Percentiles rank a stretch among this genome's conserved stretches.
phyloP scores from a whole-genome alignment of 2,113 vertebrate species.

The Thamnophis sirtalis region DNA sequence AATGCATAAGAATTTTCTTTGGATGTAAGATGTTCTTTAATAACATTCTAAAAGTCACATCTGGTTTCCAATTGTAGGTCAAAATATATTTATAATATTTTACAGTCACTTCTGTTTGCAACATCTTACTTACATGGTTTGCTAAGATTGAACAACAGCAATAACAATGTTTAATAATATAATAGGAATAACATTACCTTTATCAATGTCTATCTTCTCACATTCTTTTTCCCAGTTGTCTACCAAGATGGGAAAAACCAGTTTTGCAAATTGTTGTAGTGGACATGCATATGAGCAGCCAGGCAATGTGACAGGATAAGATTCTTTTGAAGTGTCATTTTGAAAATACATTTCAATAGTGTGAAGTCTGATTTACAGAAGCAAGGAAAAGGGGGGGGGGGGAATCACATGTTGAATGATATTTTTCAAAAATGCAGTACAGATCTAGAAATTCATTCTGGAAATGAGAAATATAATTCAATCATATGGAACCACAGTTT shows the following conservation, averaged over 20 bases:
- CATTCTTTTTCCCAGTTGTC: constrained; percentile 77
- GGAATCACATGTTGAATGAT: not conserved
- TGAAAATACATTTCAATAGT: constrained; percentile 81
- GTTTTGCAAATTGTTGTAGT: constrained; percentile 69
- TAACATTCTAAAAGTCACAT: not conserved
- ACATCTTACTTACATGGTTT: not conserved
- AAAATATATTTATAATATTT: not conserved
- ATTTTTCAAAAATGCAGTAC: not conserved
- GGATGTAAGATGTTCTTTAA: not conserved
- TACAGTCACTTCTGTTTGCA: not conserved
- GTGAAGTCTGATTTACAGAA: constrained; percentile 64
- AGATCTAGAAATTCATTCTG: not conserved
- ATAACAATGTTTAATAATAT: not conserved
- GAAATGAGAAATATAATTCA: not conserved
- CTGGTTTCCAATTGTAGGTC: not conserved
- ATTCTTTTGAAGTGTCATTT: constrained; percentile 72
- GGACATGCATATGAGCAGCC: constrained; percentile 80
- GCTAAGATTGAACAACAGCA: not conserved
- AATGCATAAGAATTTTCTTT: not conserved
- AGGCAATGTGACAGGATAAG: constrained; percentile 72
- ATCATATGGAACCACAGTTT: not conserved
- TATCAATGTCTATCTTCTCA: constrained; percentile 16
- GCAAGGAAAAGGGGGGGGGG: not conserved
- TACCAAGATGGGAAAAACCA: constrained; percentile 70
- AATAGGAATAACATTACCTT: constrained; percentile 54